Base-by-base conservation (phyloP, 2,113 vertebrate species). In the Gobiocypris rarus region DNA sequence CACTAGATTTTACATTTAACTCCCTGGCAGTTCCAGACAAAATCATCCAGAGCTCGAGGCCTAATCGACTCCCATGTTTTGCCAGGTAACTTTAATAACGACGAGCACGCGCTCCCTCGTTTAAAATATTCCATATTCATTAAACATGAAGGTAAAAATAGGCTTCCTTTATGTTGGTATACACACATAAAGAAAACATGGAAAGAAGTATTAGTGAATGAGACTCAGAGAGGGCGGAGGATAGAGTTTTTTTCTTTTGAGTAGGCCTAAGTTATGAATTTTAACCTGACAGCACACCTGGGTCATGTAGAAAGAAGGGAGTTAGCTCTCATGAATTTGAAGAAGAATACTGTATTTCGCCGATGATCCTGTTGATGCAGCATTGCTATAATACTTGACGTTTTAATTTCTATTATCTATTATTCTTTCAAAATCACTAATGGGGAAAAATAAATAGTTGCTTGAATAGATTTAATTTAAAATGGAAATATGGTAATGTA, bases 261-360 rank as follows among this genome's bases (percentile, higher is more conserved):
- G n/a, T n/a, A n/a, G n/a, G n/a, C n/a, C n/a, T n/a, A n/a, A n/a
- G n/a, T n/a, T n/a, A n/a, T n/a, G n/a, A n/a, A n/a, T n/a, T n/a
- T n/a, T n/a, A n/a, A n/a, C n/a, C n/a, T n/a, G 63, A 34, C n/a
- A 48, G 70, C n/a, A 73, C n/a, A 48, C 41, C 11, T 73, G 70
- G 10, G 13, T 3, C 31, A 31, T 31, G 31, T 31, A 31, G 1
- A 31, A 31, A 31, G 31, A 31, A 31, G 31, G 31, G 1, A 31
- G 31, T 31, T 31, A 31, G 31, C 19, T 24, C 5, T 43, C 34
- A 71, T 11, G 11, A 19, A 19, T 5, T 54, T 19, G 50, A 71
- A 71, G 41, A 4, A 26, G 5, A 67, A 15, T 67, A 15, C 28
- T 13, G 14, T 34, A 17, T 34, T 28, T 71, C 19, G 1, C 31